Base-by-base conservation (phyloP, 1,140 invertebrate genomes). In the Drosophila navojoa region DNA sequence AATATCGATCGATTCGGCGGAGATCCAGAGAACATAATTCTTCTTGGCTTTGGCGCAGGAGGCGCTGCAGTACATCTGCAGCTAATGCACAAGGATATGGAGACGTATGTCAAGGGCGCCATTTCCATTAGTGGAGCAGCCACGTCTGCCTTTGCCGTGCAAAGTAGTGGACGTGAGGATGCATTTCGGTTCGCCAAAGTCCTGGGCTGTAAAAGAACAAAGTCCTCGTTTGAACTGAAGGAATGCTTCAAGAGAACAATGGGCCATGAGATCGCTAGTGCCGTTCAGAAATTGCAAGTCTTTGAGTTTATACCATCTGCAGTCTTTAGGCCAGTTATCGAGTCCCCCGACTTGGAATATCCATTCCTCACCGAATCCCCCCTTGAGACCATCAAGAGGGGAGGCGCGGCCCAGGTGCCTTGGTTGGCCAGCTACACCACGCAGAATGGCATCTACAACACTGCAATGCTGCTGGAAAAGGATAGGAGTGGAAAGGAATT, bases 11-110 rank as follows among this genome's bases (percentile, higher is more conserved):
- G 91, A 53, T 95, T 95, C 67, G 94, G 94, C 3, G 94, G 94
- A 1, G 93, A 95, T 78, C 93, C 94, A 16, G 90, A 94, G 40
- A 93, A 92, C 29, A 87, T 95, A 13, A 93, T 94, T 2, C 71
- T 94, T 0, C 92, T 93, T 10, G 94, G 94, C 0, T 93, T 92
- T 59, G 94, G 94, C 0, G 94, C 94, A 9, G 94, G 94, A 0
- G 94, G 92, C 19, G 93, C 93, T 9, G 94, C 94, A 61, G 93
- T 94, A 0, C 93, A 94, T 58, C 94, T 95, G 73, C 95, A 96
- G 72, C 93, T 96, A 47, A 66, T 96, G 1, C 94, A 94, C 84
- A 90, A 92, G 4, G 40, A 70, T 9, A 67, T 72, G 22, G 22
- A 68, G 45, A 32, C 68, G 1, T 11, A 73, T 10, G 81, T 82